Percentiles rank a stretch among this genome's conserved stretches.
Conservation (phyloP, 2,113 vertebrate genomes). For the Scomber japonicus region DNA sequence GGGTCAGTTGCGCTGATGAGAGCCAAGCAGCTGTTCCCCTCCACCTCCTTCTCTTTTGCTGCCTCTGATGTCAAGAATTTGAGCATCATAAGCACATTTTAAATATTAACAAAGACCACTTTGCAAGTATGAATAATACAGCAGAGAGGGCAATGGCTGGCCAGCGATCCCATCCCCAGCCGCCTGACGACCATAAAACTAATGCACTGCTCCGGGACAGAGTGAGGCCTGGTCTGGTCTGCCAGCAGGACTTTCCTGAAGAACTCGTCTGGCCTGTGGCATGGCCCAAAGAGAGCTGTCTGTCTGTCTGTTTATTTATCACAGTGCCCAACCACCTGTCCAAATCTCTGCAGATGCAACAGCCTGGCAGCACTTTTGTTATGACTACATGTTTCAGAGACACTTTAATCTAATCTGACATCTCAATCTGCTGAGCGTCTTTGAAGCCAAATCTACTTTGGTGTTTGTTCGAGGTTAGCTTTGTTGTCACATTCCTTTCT, state of each 20-base stretch:
- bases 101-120: slow-evolving; percentile 91
- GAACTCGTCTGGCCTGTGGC: slow-evolving; percentile 47
- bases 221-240: slow-evolving; percentile 62
- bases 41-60: slow-evolving; percentile 62
- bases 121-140: slow-evolving; percentile 89
- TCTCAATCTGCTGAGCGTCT: slow-evolving; percentile 79
- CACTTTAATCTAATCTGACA: slow-evolving; percentile 77
- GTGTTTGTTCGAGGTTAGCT: slow-evolving; percentile 63
- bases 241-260: slow-evolving; percentile 55
- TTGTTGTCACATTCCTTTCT: slow-evolving; percentile 70
- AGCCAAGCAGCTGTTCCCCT: slow-evolving; percentile 62
- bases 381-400: slow-evolving; percentile 75
- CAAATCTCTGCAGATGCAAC: slow-evolving; percentile 71
- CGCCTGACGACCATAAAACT: slow-evolving; percentile 84
- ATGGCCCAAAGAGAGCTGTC: slow-evolving; percentile 52
- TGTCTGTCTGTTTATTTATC: slow-evolving; percentile 59
- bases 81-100: slow-evolving; percentile 88
- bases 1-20: slow-evolving; percentile 54
- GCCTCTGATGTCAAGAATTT: slow-evolving; percentile 77
- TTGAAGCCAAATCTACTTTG: slow-evolving; percentile 71
- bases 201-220: slow-evolving; percentile 83
- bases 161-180: slow-evolving; percentile 81
- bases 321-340: slow-evolving; percentile 62
- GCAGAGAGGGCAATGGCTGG: slow-evolving; percentile 80
- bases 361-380: slow-evolving; percentile 73